A percentile compares a stretch with the other conserved stretches of the same genome.
Conservation (phyloP, 2,113 vertebrate genomes). For the Copsychus sechellarum region DNA sequence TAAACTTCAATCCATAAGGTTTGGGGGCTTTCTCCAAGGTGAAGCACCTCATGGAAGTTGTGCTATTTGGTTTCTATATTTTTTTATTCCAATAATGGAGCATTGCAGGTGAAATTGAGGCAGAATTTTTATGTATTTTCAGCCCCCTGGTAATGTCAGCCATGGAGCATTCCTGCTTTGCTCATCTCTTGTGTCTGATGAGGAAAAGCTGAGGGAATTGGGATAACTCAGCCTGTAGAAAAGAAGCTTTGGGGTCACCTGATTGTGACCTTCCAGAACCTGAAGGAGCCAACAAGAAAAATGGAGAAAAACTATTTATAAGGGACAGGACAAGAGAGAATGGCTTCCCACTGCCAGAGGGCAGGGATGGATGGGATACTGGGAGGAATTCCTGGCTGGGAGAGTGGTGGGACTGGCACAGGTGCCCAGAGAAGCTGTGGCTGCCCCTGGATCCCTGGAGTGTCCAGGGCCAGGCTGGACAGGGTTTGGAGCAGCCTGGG, state of each 20-base stretch:
- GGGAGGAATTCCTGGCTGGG: neutral
- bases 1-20: neutral
- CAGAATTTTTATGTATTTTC: neutral
- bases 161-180: neutral
- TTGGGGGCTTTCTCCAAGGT: neutral
- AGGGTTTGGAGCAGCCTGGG: neutral
- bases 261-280: neutral
- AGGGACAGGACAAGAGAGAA: neutral
- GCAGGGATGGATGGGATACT: accelerated
- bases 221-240: neutral
- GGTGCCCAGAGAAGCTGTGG: neutral
- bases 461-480: accelerated
- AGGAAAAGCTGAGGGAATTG: neutral
- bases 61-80: accelerated
- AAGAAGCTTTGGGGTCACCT: neutral
- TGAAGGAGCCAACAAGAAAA: neutral
- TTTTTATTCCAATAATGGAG: neutral
- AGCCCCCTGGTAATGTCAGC: neutral
- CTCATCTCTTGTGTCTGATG: neutral
- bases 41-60: neutral
- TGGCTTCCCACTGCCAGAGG: neutral
- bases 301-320: neutral
- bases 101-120: neutral
- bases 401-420: neutral
- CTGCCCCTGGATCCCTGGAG: neutral